A percentile compares a stretch with the other conserved stretches of the same genome.
These are phyloP conservation scores for Cheirogaleus major DNA, from an alignment of 2,797 vertebrate species.

Conservation along the genomic window DNA sequence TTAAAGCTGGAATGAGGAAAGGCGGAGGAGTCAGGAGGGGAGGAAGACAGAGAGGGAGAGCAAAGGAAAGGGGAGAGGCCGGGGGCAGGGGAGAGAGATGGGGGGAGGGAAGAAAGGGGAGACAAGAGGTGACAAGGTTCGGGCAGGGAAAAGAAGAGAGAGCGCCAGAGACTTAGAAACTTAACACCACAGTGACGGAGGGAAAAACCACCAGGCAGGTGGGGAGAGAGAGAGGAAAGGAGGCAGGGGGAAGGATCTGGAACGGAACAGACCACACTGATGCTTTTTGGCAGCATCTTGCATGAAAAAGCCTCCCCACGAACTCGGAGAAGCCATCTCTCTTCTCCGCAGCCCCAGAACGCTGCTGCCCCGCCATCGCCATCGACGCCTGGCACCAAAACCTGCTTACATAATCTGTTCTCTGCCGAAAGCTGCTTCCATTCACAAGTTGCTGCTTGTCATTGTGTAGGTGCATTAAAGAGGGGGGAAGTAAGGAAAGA, in stretches of 20 bases:
- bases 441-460: slow-evolving; percentile 67
- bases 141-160: neutral
- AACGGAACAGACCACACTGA: neutral
- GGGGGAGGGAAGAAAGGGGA: no score
- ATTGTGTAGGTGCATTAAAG: slow-evolving; percentile 57
- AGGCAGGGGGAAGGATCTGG: neutral
- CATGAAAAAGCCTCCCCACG: neutral
- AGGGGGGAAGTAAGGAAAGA: neutral
- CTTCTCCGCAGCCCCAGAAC: neutral
- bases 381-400: neutral
- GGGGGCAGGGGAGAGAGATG: neutral
- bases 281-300: neutral
- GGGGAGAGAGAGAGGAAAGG: neutral
- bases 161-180: neutral
- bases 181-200: neutral
- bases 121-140: no score
- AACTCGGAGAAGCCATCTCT: neutral
- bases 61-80: neutral
- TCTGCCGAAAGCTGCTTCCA: slow-evolving; percentile 27
- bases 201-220: neutral
- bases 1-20: neutral
- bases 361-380: neutral
- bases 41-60: rapidly evolving
- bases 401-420: slow-evolving; percentile 41
- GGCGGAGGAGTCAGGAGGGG: no score